Conservation (phyloP, 2,113 vertebrate species). For the Rutilus rutilus region DNA sequence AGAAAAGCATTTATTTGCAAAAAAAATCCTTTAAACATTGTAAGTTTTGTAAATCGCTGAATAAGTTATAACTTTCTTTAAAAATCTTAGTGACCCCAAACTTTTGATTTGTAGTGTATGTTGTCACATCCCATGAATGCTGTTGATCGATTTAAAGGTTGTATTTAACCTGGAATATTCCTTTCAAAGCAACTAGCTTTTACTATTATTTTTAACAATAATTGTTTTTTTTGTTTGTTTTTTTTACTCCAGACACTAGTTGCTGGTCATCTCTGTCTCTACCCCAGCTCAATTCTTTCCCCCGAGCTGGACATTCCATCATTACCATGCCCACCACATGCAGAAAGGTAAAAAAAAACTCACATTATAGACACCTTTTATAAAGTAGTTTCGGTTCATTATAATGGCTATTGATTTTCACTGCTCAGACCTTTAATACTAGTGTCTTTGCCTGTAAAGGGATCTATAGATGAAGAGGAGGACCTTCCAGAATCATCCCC, state of each 20-base stretch:
- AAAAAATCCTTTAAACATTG: not conserved
- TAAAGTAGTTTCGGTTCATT: not conserved
- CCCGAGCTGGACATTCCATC: slow-evolving; percentile 77
- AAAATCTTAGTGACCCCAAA: not conserved
- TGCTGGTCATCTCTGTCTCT: slow-evolving; percentile 74
- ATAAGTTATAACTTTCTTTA: not conserved
- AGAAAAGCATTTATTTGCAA: not conserved
- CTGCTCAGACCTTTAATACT: not conserved
- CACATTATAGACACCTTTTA: not conserved
- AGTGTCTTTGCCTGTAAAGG: slow-evolving; percentile 42
- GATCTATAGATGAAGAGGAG: slow-evolving; percentile 27
- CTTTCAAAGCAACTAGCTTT: too few species aligned
- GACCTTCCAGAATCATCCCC: not conserved
- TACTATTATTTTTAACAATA: not conserved
- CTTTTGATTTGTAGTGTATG: not conserved
- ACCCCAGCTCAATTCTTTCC: slow-evolving; percentile 63
- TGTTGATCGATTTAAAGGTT: not conserved
- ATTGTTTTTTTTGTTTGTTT: too few species aligned
- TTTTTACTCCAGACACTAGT: slow-evolving; percentile 68
- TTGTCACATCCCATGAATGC: not conserved
- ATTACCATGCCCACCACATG: slow-evolving; percentile 68
- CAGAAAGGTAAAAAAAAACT: slow-evolving; percentile 39
- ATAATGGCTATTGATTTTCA: not conserved
- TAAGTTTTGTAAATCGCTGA: not conserved
- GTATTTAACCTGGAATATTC: not conserved